Conservation (phyloP, 2,888 invertebrate genomes). For the Dromius quadrimaculatus region DNA sequence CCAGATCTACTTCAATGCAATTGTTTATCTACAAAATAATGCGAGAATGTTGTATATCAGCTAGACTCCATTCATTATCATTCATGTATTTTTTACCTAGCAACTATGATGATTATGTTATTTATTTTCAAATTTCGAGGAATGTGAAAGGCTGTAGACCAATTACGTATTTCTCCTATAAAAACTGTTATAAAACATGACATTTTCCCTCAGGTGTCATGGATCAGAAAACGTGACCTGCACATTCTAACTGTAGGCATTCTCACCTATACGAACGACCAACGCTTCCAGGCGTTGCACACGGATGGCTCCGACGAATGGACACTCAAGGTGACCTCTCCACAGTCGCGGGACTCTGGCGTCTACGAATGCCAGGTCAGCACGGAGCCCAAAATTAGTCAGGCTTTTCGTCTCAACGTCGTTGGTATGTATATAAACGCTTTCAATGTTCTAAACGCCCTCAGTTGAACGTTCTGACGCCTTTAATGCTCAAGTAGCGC, state of each 20-base stretch:
- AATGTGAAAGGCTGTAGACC: too few relatives aligned
- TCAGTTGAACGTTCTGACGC: not conserved
- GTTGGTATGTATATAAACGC: constrained; percentile 73
- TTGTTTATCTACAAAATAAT: too few relatives aligned
- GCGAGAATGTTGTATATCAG: too few relatives aligned
- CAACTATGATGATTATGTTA: too few relatives aligned
- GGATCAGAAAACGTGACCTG: constrained; percentile 86
- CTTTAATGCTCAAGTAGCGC: not conserved
- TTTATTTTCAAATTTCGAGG: too few relatives aligned
- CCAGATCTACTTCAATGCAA: too few relatives aligned
- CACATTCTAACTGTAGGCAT: constrained; percentile 82
- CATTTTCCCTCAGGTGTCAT: too few relatives aligned
- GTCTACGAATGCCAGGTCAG: constrained; percentile 83
- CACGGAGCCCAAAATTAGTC: constrained; percentile 83
- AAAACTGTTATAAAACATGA: too few relatives aligned
- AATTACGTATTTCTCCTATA: too few relatives aligned
- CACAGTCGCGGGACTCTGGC: constrained; percentile 77
- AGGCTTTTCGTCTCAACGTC: constrained; percentile 80
- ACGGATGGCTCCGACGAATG: constrained; percentile 80
- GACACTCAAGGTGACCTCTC: constrained; percentile 78
- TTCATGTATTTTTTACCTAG: too few relatives aligned
- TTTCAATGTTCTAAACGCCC: not conserved
- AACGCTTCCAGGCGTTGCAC: constrained; percentile 78
- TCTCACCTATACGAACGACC: constrained; percentile 80
- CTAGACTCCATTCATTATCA: too few relatives aligned